These are phyloP conservation scores for Platynereis dumerilii DNA, from an alignment of 2,888 invertebrate genomes.

Conservation along the genomic window DNA sequence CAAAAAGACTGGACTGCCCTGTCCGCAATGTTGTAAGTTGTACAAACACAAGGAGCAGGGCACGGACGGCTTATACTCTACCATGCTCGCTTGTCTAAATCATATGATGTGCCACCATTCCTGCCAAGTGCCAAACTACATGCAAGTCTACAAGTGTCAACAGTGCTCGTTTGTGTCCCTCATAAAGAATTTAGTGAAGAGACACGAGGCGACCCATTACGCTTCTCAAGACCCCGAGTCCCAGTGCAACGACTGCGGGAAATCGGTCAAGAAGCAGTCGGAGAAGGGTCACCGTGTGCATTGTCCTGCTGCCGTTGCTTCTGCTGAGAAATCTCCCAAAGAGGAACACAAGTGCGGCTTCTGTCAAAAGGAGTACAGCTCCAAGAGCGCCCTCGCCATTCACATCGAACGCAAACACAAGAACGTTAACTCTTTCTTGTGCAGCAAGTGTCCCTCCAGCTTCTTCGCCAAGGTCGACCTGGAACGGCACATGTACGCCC, in stretches of 20 bases:
- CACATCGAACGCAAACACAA: conserved; percentile 4
- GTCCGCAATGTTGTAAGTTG: neutral
- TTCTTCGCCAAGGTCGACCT: conserved; percentile 6
- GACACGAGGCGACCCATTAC: neutral
- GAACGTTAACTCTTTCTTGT: neutral
- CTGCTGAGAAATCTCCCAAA: neutral
- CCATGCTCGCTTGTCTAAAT: conserved; percentile 1
- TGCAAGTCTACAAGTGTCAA: neutral
- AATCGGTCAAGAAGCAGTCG: neutral
- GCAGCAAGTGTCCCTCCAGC: neutral
- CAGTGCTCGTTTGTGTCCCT: neutral
- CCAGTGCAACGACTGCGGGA: neutral
- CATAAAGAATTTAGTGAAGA: neutral
- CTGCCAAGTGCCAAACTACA: neutral
- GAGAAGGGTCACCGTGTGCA: neutral
- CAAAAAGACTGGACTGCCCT: conserved; percentile 5
- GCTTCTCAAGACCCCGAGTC: neutral
- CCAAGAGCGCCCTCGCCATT: neutral
- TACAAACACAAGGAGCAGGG: neutral
- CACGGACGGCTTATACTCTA: neutral
- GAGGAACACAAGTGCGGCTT: neutral
- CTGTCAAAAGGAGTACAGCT: neutral
- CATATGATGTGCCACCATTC: conserved; percentile 2
- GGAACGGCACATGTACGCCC: conserved; percentile 4
- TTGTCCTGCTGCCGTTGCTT: too few species aligned